These are phyloP conservation scores for Eurypyga helias DNA, from an alignment of 2,113 vertebrate species.

Conservation along the genomic window DNA sequence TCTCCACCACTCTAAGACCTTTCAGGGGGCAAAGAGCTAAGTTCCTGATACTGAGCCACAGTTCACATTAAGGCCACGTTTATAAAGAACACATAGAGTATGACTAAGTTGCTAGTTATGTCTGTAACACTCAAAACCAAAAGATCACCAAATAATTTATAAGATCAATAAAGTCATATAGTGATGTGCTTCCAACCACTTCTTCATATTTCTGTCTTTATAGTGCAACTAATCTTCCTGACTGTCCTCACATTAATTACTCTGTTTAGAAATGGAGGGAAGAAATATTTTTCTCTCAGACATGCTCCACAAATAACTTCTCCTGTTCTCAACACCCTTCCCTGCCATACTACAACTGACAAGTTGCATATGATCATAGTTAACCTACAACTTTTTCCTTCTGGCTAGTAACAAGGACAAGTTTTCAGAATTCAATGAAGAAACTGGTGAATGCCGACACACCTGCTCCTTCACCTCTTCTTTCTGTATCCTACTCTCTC, in stretches of 20 bases:
- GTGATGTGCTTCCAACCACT: not conserved
- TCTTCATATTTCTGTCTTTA: not conserved
- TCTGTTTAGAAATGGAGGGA: not conserved
- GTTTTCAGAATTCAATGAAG: not conserved
- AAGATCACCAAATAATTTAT: not conserved
- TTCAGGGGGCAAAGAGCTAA: not conserved
- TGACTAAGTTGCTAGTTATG: not conserved
- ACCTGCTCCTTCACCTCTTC: not conserved
- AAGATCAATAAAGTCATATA: not conserved
- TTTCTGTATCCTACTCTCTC: not conserved
- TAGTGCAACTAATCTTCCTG: not conserved
- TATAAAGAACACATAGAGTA: not conserved
- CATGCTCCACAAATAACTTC: not conserved
- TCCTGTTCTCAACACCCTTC: not conserved
- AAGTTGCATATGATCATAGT: not conserved
- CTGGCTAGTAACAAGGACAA: accelerated
- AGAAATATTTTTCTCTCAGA: not conserved
- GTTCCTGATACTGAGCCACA: not conserved
- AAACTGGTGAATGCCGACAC: not conserved
- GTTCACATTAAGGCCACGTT: not conserved
- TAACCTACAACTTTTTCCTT: not conserved
- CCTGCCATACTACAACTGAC: not conserved
- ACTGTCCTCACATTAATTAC: not conserved
- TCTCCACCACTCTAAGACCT: not conserved
- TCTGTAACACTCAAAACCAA: not conserved